Percentiles rank a stretch among this genome's conserved stretches.
These are phyloP conservation scores for Bombycilla garrulus DNA, from an alignment of 2,113 vertebrate species.

Conservation along the genomic window DNA sequence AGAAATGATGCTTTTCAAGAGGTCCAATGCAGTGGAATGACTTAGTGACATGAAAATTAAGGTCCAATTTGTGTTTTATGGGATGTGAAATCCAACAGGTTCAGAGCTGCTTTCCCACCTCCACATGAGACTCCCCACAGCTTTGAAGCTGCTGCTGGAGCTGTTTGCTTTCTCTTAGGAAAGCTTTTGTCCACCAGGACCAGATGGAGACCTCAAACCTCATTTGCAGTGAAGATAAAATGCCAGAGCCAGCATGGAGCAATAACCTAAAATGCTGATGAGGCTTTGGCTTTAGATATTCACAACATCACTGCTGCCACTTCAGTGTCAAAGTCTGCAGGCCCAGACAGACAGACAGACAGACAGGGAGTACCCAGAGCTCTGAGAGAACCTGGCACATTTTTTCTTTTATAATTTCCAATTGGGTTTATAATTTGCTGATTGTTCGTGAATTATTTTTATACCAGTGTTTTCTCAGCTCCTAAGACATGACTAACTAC, in stretches of 20 bases:
- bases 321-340: neutral
- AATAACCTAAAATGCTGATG: neutral
- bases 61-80: neutral
- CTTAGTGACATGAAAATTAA: neutral
- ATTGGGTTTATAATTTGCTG: neutral
- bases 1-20: neutral
- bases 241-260: neutral
- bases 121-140: neutral
- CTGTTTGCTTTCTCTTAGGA: neutral
- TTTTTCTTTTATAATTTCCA: neutral
- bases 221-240: neutral
- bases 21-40: neutral
- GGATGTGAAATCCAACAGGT: neutral
- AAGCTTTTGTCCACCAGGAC: conserved; percentile 14
- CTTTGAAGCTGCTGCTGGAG: neutral
- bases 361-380: neutral
- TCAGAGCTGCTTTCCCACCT: neutral
- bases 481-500: neutral
- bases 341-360: neutral
- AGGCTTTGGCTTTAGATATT: neutral
- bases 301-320: neutral
- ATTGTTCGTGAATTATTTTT: neutral
- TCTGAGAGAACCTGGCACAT: neutral
- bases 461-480: neutral
- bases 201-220: conserved; percentile 12